phyloP scores from a whole-genome alignment of 2,113 vertebrate species.

The Hippoglossus stenolepis region DNA sequence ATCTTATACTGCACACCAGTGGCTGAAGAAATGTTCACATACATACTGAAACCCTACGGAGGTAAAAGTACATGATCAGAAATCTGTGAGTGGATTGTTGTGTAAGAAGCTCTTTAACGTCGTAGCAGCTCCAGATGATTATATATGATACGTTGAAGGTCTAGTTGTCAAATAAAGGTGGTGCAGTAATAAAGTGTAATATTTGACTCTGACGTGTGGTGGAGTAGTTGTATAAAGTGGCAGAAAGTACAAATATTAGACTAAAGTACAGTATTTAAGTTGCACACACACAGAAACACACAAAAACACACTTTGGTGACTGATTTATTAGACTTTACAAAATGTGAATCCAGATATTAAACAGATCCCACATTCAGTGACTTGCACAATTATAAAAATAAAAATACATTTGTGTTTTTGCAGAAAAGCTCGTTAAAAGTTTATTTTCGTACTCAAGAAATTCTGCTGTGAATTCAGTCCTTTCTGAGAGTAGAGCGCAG shows the following conservation, averaged over 20 bases:
- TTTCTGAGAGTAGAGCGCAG: not conserved
- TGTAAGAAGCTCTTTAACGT: no score
- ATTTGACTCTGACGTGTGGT: not conserved
- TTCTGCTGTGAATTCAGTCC: not conserved
- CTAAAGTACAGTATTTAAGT: no score
- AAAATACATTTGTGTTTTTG: not conserved
- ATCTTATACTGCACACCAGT: slow-evolving; percentile 24
- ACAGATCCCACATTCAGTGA: not conserved
- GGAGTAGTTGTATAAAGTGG: not conserved
- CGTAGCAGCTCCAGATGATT: no score
- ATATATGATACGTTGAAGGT: no score
- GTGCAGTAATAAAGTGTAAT: not conserved
- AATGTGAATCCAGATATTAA: not conserved
- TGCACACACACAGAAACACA: not conserved
- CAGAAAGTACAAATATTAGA: no score
- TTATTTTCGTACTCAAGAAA: not conserved
- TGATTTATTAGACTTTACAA: slow-evolving; percentile 3
- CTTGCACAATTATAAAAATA: not conserved
- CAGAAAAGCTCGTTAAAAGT: not conserved
- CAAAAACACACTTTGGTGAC: not conserved
- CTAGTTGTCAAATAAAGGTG: no score
- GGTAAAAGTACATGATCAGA: no score
- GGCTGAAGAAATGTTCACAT: not conserved
- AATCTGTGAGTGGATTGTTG: no score
- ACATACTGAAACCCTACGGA: no score